phyloP scores from a whole-genome alignment of 1,140 invertebrate genomes.

The Periplaneta americana region DNA sequence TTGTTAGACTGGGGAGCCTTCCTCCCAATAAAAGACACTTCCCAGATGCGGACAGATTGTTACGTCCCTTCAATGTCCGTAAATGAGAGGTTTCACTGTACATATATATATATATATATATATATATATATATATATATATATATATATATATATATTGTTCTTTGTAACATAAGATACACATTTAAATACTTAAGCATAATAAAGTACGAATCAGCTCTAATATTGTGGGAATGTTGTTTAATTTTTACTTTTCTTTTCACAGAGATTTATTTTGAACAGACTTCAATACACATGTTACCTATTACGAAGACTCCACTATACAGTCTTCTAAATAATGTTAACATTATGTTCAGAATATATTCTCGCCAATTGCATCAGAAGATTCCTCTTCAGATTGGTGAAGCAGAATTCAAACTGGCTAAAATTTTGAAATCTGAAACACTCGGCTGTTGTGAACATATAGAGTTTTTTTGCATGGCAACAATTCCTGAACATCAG shows the following conservation, averaged over 20 bases:
- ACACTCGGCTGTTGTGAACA: not conserved
- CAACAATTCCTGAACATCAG: not conserved
- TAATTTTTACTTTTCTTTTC: not conserved
- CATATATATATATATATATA: no score
- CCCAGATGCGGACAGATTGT: no score
- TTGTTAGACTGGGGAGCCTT: no score
- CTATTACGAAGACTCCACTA: not conserved
- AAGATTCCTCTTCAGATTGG: not conserved
- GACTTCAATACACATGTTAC: not conserved
- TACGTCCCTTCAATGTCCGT: no score
- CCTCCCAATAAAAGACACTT: no score
- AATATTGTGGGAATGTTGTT: no score
- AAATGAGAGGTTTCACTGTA: no score
- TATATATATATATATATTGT: no score
- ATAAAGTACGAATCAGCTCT: no score
- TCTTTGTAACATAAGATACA: no score
- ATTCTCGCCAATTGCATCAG: not conserved
- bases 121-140: no score
- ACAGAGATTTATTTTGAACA: conserved; percentile 1
- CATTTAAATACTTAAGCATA: no score
- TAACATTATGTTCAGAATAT: not conserved
- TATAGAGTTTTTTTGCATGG: not conserved
- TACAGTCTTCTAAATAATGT: not conserved
- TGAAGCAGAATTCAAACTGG: not conserved
- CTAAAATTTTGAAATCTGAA: not conserved